Evolutionary conservation across 2,113 vertebrate species (phyloP).

Genomic region (Damaliscus lunatus): DNA sequence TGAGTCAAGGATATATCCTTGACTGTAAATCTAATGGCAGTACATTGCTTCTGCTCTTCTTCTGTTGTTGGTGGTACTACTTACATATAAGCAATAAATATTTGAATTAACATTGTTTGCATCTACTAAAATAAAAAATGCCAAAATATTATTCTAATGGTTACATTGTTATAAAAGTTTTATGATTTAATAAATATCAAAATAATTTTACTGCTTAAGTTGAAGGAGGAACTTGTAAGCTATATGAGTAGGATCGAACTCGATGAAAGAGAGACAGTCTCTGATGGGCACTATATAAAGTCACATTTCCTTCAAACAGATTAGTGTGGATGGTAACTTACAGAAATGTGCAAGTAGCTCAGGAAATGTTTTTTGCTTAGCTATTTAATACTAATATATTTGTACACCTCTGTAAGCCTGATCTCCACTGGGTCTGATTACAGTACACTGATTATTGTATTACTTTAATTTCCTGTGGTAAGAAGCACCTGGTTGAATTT

Average conservation of each 20-base stretch:
- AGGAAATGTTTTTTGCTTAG: neutral
- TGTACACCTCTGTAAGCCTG: neutral
- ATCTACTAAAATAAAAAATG: neutral
- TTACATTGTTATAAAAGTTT: neutral
- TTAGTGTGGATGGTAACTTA: neutral
- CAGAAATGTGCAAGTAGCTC: neutral
- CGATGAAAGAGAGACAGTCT: neutral
- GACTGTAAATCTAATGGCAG: neutral
- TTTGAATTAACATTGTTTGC: neutral
- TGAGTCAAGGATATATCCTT: neutral
- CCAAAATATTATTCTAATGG: neutral
- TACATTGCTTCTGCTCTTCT: neutral
- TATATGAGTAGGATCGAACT: neutral
- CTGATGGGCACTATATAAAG: neutral
- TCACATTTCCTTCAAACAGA: neutral
- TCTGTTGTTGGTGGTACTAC: neutral
- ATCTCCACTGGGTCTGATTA: neutral
- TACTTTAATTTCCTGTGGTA: neutral
- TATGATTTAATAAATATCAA: neutral
- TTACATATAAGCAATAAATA: neutral
- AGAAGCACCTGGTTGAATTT: neutral
- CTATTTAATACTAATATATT: neutral
- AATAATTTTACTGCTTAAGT: neutral
- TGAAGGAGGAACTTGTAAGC: neutral
- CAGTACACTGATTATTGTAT: neutral